Conservation (phyloP, 2,888 invertebrate species). For the Microplitis manilae region DNA sequence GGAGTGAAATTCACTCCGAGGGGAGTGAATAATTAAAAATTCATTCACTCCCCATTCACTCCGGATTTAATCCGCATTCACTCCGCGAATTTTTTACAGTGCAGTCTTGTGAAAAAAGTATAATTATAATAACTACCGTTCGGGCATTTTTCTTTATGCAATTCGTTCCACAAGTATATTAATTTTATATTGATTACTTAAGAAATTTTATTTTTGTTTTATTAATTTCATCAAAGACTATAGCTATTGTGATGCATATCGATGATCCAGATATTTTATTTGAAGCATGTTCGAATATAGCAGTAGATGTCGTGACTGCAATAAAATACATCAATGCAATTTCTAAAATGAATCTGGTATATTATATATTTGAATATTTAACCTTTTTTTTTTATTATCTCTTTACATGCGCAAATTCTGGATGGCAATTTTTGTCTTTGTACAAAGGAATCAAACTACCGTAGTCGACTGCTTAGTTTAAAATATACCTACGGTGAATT, state of each 20-base stretch:
- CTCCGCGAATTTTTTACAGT: no score
- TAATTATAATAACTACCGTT: background rate
- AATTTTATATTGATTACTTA: background rate
- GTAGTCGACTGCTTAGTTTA: no score
- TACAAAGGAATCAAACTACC: background rate
- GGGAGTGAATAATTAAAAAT: no score
- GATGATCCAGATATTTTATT: background rate
- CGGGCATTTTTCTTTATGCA: background rate
- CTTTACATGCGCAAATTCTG: background rate
- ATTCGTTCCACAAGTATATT: constrained; percentile 6
- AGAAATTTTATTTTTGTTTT: background rate
- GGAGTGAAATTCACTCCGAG: no score
- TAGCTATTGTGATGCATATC: constrained; percentile 11
- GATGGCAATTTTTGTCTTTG: background rate
- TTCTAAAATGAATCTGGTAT: background rate
- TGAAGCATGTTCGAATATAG: background rate
- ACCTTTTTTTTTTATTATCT: background rate
- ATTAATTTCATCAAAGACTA: background rate
- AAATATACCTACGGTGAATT: no score
- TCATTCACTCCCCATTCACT: no score
- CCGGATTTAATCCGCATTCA: no score
- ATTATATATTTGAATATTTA: background rate
- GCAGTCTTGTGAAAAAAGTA: constrained; percentile 29
- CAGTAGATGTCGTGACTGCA: background rate
- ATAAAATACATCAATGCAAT: constrained; percentile 4